A percentile compares a stretch with the other conserved stretches of the same genome.
Evolutionary conservation across 2,888 invertebrate species (phyloP).

Genomic region (Aethes cnicana): DNA sequence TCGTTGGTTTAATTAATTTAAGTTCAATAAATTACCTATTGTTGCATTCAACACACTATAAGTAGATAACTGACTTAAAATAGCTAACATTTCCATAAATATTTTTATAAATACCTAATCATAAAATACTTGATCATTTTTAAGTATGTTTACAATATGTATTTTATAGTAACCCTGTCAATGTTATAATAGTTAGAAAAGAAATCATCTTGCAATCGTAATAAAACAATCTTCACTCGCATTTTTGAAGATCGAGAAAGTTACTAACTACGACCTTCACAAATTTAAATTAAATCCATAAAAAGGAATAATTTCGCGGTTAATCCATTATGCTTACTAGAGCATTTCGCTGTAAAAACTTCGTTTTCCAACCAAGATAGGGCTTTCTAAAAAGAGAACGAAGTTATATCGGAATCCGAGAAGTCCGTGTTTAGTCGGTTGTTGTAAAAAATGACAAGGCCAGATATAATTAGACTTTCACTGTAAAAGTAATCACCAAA

Average conservation of each 20-base stretch:
- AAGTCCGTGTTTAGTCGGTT: slow-evolving; percentile 16
- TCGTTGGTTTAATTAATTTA: too few relatives aligned
- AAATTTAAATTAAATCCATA: slow-evolving; percentile 22
- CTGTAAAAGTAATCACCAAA: slow-evolving; percentile 7
- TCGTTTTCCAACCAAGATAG: slow-evolving; percentile 13
- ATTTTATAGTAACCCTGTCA: too few relatives aligned
- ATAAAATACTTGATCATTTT: too few relatives aligned
- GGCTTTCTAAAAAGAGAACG: slow-evolving; percentile 30
- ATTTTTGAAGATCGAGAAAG: slow-evolving; percentile 18
- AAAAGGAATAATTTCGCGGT: slow-evolving; percentile 7
- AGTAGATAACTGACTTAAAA: too few relatives aligned
- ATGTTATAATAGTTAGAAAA: too few relatives aligned
- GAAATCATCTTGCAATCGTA: too few relatives aligned
- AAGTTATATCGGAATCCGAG: slow-evolving; percentile 7
- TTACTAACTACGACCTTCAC: slow-evolving; percentile 12
- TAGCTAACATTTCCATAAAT: too few relatives aligned
- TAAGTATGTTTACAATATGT: too few relatives aligned
- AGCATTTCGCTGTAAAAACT: slow-evolving; percentile 24
- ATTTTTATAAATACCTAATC: too few relatives aligned
- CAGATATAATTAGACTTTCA: slow-evolving; percentile 25
- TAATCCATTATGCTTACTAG: slow-evolving; percentile 24
- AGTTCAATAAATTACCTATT: too few relatives aligned
- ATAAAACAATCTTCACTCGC: too few relatives aligned
- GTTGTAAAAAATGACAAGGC: slow-evolving; percentile 22
- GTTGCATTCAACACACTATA: too few relatives aligned